A percentile compares a stretch with the other conserved stretches of the same genome.
Conservation (phyloP, 2,888 invertebrate species). For the Epinotia nisella region DNA sequence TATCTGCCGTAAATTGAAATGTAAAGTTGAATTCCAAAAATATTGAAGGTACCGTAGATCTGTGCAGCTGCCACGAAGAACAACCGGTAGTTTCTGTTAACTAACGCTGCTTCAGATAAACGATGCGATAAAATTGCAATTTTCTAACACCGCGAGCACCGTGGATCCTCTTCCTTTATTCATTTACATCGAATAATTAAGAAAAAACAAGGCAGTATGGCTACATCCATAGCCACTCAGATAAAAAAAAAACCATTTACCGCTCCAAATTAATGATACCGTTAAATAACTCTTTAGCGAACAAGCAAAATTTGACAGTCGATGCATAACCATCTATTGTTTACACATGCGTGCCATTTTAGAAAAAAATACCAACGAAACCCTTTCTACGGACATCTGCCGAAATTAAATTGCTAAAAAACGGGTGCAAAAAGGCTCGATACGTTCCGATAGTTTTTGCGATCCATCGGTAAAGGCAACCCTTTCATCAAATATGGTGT, state of each 20-base stretch:
- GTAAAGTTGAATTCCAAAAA: too few species aligned
- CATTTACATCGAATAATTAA: slow-evolving; percentile 45
- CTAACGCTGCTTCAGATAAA: slow-evolving; percentile 23
- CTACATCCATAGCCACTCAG: not conserved
- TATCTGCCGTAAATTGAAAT: too few species aligned
- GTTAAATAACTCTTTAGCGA: slow-evolving; percentile 68
- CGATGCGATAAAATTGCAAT: slow-evolving; percentile 34
- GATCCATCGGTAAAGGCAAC: slow-evolving; percentile 75
- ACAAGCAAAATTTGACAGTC: slow-evolving; percentile 76
- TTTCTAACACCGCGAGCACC: slow-evolving; percentile 41
- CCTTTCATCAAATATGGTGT: slow-evolving; percentile 81
- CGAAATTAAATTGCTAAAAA: slow-evolving; percentile 83
- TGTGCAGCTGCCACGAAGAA: too few species aligned
- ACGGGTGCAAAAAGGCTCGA: slow-evolving; percentile 73
- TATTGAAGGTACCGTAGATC: too few species aligned
- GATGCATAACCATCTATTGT: slow-evolving; percentile 79
- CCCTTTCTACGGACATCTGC: slow-evolving; percentile 84
- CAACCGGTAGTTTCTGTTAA: not conserved
- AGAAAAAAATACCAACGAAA: slow-evolving; percentile 72
- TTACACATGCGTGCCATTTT: slow-evolving; percentile 75
- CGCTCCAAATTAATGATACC: slow-evolving; percentile 57
- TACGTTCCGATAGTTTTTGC: slow-evolving; percentile 68
- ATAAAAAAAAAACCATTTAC: slow-evolving; percentile 53
- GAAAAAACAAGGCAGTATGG: slow-evolving; percentile 9
- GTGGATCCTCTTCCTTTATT: slow-evolving; percentile 54